Base-by-base conservation (phyloP, 2,113 vertebrate genomes). In the Axis porcinus region DNA sequence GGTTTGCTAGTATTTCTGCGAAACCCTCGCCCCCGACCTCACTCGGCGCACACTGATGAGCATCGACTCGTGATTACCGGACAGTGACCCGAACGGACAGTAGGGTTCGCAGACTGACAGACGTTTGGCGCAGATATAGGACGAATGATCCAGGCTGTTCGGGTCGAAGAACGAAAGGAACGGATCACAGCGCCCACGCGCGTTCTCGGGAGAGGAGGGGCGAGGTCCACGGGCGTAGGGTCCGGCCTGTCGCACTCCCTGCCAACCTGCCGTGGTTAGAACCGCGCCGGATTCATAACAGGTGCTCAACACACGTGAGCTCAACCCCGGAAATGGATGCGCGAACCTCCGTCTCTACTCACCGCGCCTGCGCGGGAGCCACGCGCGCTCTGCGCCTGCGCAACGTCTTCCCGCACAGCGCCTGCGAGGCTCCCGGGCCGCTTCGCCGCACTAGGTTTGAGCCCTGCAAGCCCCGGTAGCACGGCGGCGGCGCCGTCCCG, bases 351-450 rank as follows among this genome's bases (percentile, higher is more conserved):
- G 17, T 19, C 40, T 9, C 10, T 12, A 6, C 4, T 15, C 33
- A 8, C 43, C 0, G 21, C n/a, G 5, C 64, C 19, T 5, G 62
- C 60, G n/a, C 40, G 0, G 1, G 21, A 10, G 7, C 11, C 11
- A 0, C 0, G 10, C 28, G 33, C 21, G 4, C 9, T 30, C 50
- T 67, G 96, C 95, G 97, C 94, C 85, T 88, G 97, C 92, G 86
- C 74, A 6, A 5, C 7, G 3, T 4, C 5, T 27, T 12, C 33
- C 25, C 0, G 30, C n/a, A 9, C 0, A 0, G 11, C 7, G 1
- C 43, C 7, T 0, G 2, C 15, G 8, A 0, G 0, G 7, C 30
- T 28, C 23, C 30, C 4, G 2, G 6, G 1, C 8, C 2, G 3
- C 57, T 85, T 47, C n/a, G 95, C 78, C 2, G 4, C 12, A 0